Conservation (phyloP, 2,797 vertebrate genomes). For the Enteromius mattozi region DNA sequence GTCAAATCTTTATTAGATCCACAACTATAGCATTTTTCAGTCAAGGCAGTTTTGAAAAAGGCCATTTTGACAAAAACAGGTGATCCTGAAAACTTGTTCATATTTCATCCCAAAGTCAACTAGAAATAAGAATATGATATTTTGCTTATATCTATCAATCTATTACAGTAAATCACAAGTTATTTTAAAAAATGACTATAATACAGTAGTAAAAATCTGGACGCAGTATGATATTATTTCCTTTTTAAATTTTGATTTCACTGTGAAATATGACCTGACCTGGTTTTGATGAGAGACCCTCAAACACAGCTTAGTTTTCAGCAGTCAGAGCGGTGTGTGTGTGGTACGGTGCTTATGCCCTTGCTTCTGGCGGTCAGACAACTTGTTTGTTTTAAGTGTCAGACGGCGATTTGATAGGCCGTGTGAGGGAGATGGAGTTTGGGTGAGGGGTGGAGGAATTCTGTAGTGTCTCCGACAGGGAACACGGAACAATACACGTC, state of each 20-base stretch:
- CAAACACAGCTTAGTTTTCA: slow-evolving; percentile 1
- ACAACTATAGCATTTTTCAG: background rate
- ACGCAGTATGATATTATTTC: background rate
- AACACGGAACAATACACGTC: slow-evolving; percentile 41
- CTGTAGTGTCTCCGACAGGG: slow-evolving; percentile 7
- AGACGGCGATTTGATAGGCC: slow-evolving; percentile 28
- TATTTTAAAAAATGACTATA: no score
- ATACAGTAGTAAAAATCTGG: background rate
- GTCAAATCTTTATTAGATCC: background rate
- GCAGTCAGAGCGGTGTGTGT: background rate
- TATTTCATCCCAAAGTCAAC: no score
- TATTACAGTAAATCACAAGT: background rate
- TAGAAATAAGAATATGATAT: no score
- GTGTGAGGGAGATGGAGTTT: slow-evolving; percentile 14
- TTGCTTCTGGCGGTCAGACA: background rate
- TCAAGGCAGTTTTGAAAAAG: background rate
- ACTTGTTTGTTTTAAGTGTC: slow-evolving; percentile 47
- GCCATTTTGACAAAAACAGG: background rate
- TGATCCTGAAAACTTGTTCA: no score
- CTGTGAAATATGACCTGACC: background rate
- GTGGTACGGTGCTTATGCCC: background rate
- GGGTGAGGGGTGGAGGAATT: slow-evolving; percentile 41
- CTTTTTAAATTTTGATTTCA: background rate
- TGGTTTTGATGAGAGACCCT: background rate
- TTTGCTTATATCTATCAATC: no score